A percentile compares a stretch with the other conserved stretches of the same genome.
phyloP scores from a whole-genome alignment of 2,797 vertebrate genomes.

The Todus mexicanus region DNA sequence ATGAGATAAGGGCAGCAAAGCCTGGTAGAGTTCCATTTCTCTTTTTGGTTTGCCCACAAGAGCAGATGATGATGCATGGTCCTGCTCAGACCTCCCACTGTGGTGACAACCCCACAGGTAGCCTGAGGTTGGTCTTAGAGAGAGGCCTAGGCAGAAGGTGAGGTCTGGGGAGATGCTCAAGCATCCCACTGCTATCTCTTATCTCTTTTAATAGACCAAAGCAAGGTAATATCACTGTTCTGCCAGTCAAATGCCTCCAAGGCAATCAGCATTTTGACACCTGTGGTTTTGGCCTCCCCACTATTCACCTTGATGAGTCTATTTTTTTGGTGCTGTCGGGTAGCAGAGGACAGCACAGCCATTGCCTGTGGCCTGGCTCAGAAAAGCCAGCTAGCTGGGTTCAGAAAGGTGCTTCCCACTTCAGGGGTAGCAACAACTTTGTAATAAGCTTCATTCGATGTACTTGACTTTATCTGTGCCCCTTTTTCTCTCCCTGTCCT shows the following conservation, averaged over 20 bases:
- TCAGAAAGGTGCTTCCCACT: background rate
- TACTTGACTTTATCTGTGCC: background rate
- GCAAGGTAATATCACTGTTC: background rate
- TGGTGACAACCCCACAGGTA: accelerated
- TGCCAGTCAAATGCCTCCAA: background rate
- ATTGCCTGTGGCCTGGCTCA: background rate
- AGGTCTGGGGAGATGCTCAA: background rate
- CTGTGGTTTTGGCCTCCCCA: background rate
- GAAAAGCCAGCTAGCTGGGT: background rate
- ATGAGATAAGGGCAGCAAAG: background rate
- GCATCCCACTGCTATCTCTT: background rate
- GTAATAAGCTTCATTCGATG: background rate
- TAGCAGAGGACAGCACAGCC: background rate
- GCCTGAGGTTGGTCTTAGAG: background rate
- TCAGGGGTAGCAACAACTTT: background rate
- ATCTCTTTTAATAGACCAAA: background rate
- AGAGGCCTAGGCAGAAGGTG: background rate
- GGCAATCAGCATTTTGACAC: accelerated
- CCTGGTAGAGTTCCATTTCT: background rate
- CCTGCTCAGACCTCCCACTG: background rate
- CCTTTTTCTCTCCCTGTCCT: background rate
- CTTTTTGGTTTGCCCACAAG: background rate
- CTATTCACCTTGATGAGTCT: no score
- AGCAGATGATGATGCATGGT: background rate
- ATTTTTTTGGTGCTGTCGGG: background rate